A percentile compares a stretch with the other conserved stretches of the same genome.
Conservation (phyloP, 2,113 vertebrate species). For the Nothocercus julius region DNA sequence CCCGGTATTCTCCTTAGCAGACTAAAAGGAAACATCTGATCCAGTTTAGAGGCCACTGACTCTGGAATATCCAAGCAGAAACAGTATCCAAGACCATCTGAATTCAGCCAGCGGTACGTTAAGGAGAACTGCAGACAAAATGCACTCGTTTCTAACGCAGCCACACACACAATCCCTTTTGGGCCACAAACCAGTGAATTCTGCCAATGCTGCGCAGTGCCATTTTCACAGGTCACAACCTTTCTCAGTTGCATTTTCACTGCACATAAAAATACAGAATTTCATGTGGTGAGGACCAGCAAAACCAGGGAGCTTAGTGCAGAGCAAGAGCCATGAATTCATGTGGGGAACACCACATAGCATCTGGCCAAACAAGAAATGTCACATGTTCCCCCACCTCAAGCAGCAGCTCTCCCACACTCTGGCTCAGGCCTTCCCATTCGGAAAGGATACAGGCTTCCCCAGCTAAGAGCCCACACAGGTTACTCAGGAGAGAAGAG, state of each 20-base stretch:
- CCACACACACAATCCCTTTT: background rate
- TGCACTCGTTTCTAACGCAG: background rate
- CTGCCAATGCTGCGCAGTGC: background rate
- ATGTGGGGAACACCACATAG: background rate
- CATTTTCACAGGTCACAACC: rapidly evolving
- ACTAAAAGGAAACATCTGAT: conserved; percentile 79
- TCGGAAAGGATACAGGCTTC: conserved; percentile 83
- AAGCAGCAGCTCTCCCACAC: rapidly evolving
- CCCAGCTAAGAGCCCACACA: conserved; percentile 79
- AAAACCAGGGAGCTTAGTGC: background rate
- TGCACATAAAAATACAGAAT: background rate
- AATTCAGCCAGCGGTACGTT: background rate
- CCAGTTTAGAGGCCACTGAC: conserved; percentile 68
- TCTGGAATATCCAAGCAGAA: conserved; percentile 79
- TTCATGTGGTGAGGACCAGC: background rate
- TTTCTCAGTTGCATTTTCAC: rapidly evolving
- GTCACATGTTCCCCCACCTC: rapidly evolving
- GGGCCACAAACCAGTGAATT: background rate
- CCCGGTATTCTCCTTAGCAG: conserved; percentile 74
- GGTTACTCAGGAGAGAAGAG: conserved; percentile 78
- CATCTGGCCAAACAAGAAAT: rapidly evolving
- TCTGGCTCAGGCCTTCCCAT: background rate
- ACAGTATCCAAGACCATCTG: conserved; percentile 83
- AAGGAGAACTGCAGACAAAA: conserved; percentile 57
- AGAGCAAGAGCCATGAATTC: background rate